Base-by-base conservation (phyloP, 2,113 vertebrate genomes). In the Procavia capensis region DNA sequence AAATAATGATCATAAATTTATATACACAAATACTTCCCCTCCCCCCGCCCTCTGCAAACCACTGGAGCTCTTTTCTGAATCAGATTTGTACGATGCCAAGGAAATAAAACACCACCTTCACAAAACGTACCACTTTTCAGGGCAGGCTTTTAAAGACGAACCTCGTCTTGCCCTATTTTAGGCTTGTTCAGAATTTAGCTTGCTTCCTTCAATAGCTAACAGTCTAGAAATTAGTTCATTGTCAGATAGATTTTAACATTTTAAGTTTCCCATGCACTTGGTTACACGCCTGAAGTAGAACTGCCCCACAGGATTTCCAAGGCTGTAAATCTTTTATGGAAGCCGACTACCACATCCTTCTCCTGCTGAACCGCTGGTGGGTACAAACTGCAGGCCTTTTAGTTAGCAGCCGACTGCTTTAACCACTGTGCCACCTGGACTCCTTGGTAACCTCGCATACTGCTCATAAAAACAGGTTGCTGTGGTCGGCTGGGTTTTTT, bases 1-100 rank as follows among this genome's bases (percentile, higher is more conserved):
- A 84, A 97, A 96, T 66, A 87, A 81, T 24, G 8, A 66, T 36
- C 90, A 75, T 87, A 87, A 92, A 89, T 45, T 81, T 25, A 85
- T 0, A 41, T 57, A 2, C 50, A 85, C 85, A 91, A 72, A 90
- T 85, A 25, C 34, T 64, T 50, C 76, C 75, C 57, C 91, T 92
- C 87, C 25, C 19, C 0, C 41, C 36, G 2, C 17, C 5, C 24
- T 64, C 92, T 6, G 72, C 78, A 96, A 97, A 96, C 94, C 97
- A 97, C 89, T 74, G 83, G 94, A 92, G 81, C 85, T 83, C 90
- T 75, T 97, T 97, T 92, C 96, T 97, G 92, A 97, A 96, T 92
- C 59, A 83, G 31, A 80, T 97, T 79, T 97, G 95, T 78, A 95
- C 84, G 90, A 57, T 93, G 84, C 64, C 75, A 39, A 90, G 90